Evolutionary conservation across 2,888 invertebrate genomes (phyloP), one percentile per base, ranked within the genome.

Genomic region (Hecatera dysodea): DNA sequence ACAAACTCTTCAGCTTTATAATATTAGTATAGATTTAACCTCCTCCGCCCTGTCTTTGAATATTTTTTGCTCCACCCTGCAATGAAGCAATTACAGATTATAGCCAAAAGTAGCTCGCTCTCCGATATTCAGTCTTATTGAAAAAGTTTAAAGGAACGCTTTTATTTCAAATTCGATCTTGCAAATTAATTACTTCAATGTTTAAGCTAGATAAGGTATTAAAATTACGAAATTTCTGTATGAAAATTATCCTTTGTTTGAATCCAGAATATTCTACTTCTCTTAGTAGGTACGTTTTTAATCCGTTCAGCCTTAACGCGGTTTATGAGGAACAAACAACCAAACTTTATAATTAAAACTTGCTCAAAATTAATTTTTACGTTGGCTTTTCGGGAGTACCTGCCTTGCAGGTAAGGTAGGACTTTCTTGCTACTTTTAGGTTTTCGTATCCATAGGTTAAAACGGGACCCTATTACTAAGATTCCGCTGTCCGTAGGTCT

Each of bases 311-410:
- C 24, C 24, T 15, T 36, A 42, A 42, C 6, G 19, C 11, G 1
- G 7, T 67, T 67, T 63, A 46, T 33, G 8, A 53, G n/a, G 24
- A 29, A 24, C 29, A 71, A 64, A 33, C 24, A 39, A n/a, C n/a
- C 12, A 1, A 72, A 36, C 29, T 65, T 22, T 53, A 7, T 53
- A 64, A 53, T 46, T 24, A 74, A 48, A 55, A 39, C 19, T 15
- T 15, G n/a, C 17, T 64, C 12, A 1, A 15, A 65, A 74, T 75
- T 74, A 46, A 44, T 62, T 48, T 75, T 71, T 33, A 48, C 33
- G 17, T 24, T 3, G 53, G n/a, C 24, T 19, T 56, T 73, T 56
- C 27, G 9, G 27, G 12, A 6, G 29, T 29, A 2, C 6, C 27
- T 53, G 46, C 17, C 75, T 64, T 9, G 4, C 48, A 56, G 33